These are phyloP conservation scores for Borostomias antarcticus DNA, from an alignment of 2,797 vertebrate species.

Conservation along the genomic window DNA sequence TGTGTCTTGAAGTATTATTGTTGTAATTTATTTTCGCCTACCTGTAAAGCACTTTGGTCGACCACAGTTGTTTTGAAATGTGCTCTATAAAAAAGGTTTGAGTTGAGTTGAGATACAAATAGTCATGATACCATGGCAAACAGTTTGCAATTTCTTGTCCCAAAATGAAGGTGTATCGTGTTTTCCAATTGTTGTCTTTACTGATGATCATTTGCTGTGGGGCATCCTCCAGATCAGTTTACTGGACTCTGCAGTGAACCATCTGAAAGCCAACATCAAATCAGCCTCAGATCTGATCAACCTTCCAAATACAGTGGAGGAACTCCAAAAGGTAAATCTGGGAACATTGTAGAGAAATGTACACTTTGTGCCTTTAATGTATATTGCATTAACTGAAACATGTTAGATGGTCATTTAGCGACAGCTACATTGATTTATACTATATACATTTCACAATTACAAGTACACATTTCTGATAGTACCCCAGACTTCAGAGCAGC, in stretches of 20 bases:
- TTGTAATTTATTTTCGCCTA: too few species aligned
- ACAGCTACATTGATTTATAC: too few species aligned
- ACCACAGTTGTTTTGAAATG: neutral
- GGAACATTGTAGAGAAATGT: too few species aligned
- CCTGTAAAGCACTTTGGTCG: too few species aligned
- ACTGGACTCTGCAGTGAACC: constrained; percentile 88
- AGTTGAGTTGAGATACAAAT: neutral
- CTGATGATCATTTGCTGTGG: neutral
- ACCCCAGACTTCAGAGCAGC: too few species aligned
- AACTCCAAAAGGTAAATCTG: constrained; percentile 90
- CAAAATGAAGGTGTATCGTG: neutral
- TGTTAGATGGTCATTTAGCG: too few species aligned
- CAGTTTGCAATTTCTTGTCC: neutral
- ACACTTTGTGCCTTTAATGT: too few species aligned
- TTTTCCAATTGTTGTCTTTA: constrained; percentile 21
- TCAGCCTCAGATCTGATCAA: constrained; percentile 91
- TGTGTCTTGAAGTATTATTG: too few species aligned
- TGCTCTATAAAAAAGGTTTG: neutral
- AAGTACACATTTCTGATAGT: neutral
- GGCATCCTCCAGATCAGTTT: constrained; percentile 79
- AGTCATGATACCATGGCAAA: too few species aligned
- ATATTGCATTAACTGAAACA: neutral
- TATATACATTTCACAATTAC: neutral
- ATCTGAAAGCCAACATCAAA: constrained; percentile 91
- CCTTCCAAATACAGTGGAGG: constrained; percentile 90